Base-by-base conservation (phyloP, 1,140 invertebrate genomes). In the Sminthurides bifidus region DNA sequence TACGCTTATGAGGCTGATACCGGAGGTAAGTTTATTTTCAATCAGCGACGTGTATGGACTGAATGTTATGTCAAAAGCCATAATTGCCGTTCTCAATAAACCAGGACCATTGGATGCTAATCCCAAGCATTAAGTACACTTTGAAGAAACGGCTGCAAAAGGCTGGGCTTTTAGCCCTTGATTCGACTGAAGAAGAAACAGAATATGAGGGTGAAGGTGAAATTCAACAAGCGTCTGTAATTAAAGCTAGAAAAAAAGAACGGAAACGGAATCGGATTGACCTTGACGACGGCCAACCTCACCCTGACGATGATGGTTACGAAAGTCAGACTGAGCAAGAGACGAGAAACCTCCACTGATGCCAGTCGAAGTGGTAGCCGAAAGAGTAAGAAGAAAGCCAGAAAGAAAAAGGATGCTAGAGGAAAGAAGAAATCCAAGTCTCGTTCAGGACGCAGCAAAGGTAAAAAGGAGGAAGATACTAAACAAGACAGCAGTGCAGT, bases 101-200 rank as follows among this genome's bases (percentile, higher is more conserved):
- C 15, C 21, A 56, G 54, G 50, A 56, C 17, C 58, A 60, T 51
- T 60, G 58, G 58, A 15, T 56, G 0, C 3, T 56, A 10, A 43
- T 52, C 24, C 58, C 58, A 40, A 60, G 54, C 37, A 60, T 60
- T 14, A 60, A 60, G 23, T 57, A 43, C 29, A 5, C 6, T 3
- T 14, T 54, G 3, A 3, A 43, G 14, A 12, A 33, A 8, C 29
- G 26, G 14, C 46, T 26, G 19, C 6, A 49, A 24, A 37, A 10
- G 6, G 49, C 17, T 24, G 45, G 24, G n/a, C n/a, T n/a, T n/a
- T n/a, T n/a, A n/a, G n/a, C n/a, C n/a, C n/a, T n/a, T 8, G 23
- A 56, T 4, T 17, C 21, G 8, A 27, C 19, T 37, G 21, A 52
- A 27, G 27, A 19, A 21, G 27, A 15, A 8, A 30, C 6, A 17